Evolutionary conservation across 2,888 invertebrate species (phyloP), one percentile per base, ranked within the genome.

Genomic region (Archips xylosteana): DNA sequence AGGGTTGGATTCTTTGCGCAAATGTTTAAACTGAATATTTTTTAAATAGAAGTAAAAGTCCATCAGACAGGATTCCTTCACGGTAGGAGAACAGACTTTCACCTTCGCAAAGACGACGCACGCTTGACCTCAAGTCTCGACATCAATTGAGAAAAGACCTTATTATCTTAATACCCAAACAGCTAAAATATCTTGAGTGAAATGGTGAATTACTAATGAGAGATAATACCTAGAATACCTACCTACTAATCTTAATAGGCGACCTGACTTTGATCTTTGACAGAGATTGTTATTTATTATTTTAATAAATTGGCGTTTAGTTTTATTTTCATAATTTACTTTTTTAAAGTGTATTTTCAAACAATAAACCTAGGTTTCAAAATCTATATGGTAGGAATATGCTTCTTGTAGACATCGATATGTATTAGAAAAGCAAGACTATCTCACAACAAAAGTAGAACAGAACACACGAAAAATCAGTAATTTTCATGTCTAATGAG

Each of bases 31-130:
- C 15, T 8, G 15, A 54, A 54, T 54, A 54, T 15, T 54, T 15
- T 23, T 15, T 9, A 15, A 54, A 54, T 57, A 57, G 9, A 60
- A 60, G 36, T 62, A 47, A 45, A 76, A 78, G 76, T 75, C 76
- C 74, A 82, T 82, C 79, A 82, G 80, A 80, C 79, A 82, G 80
- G 80, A 82, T 81, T 82, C 79, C 66, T 65, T 62, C 61, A 51
- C 69, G 51, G 51, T 62, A 76, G 70, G 64, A 65, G 63, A 76
- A 78, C 51, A 71, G 73, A 83, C 87, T 85, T 86, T 78, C 80
- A 84, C 87, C 86, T 84, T 85, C 85, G 76, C 77, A 68, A 64
- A 72, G 75, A 79, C 79, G 75, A 75, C 74, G 77, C 78, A 78
- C 78, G 78, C 75, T 70, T 79, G 84, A 80, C 85, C 79, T 77